Base-by-base conservation (phyloP, 2,113 vertebrate species). In the Nicator chloris region DNA sequence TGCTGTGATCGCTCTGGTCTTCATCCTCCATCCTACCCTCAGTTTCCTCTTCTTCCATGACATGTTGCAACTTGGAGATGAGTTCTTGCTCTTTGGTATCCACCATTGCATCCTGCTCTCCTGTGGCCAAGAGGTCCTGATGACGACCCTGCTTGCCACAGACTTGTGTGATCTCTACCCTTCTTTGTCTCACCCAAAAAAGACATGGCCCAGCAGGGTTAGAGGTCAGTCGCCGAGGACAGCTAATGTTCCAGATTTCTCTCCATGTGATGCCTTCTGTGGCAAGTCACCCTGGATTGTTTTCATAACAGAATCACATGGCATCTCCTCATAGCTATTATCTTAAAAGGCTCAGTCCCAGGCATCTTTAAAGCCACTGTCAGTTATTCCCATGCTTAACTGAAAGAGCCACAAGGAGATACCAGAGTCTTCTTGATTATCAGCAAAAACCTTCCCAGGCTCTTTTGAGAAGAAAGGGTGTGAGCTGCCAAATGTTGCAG, bases 11-110 rank as follows among this genome's bases (percentile, higher is more conserved):
- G 21, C 1, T 1, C 8, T 49, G 13, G 2, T 73, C 9, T 49
- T 85, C n/a, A 56, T 53, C 47, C 31, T 53, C 42, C 35, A 21
- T 51, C 47, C 31, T 28, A 22, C n/a, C 9, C 15, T 65, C 1
- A 0, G 31, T 15, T 72, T 12, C 9, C 10, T 20, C 12, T 73
- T 70, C 33, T 72, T 20, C 18, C 11, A 9, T 7, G 24, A 39
- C 45, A n/a, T 6, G 8, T 10, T 70, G 24, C 15, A 63, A 22
- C 33, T 57, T 2, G 2, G 24, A 57, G n/a, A 49, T 0, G 1
- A 59, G 5, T 6, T 85, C 22, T 40, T 75, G 14, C n/a, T n/a
- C 33, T 51, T 84, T 42, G 18, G 3, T 68, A 42, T 51, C 27
- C 9, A 64, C 6, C 40, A 7, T 1, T 23, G 13, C 7, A 27